Evolutionary conservation across 2,888 invertebrate species (phyloP).

Genomic region (Anarsia innoxiella): DNA sequence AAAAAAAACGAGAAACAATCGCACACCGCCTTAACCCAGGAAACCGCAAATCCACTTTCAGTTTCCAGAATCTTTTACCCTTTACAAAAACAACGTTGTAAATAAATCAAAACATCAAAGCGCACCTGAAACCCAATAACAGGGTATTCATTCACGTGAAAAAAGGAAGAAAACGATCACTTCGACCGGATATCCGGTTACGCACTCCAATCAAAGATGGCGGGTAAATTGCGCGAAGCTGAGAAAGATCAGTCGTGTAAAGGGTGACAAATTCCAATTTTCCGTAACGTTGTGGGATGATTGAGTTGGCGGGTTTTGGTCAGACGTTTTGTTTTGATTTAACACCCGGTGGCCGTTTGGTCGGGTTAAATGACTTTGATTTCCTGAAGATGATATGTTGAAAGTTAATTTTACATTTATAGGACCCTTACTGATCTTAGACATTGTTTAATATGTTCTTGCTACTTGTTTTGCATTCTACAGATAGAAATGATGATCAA

Average conservation of each 20-base stretch:
- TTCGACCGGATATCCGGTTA: slow-evolving; percentile 53
- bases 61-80: slow-evolving; percentile 12
- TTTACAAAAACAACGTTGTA: slow-evolving; percentile 17
- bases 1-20: too few relatives aligned
- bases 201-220: slow-evolving; percentile 60
- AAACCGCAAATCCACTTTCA: slow-evolving; percentile 8
- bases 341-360: too few relatives aligned
- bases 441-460: too few relatives aligned
- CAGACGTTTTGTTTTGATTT: not conserved
- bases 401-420: too few relatives aligned
- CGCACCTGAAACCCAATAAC: slow-evolving; percentile 41
- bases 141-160: slow-evolving; percentile 42
- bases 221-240: slow-evolving; percentile 52
- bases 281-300: slow-evolving; percentile 45
- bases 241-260: slow-evolving; percentile 54
- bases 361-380: too few relatives aligned
- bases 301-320: slow-evolving; percentile 33
- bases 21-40: too few relatives aligned
- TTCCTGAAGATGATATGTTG: too few relatives aligned
- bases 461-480: too few relatives aligned
- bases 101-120: slow-evolving; percentile 43
- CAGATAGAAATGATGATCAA: too few relatives aligned
- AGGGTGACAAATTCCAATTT: slow-evolving; percentile 63
- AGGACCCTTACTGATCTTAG: too few relatives aligned
- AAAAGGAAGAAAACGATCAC: slow-evolving; percentile 47